These are phyloP conservation scores for Drosophila kurseongensis DNA, from an alignment of 1,140 invertebrate species.

Conservation along the genomic window DNA sequence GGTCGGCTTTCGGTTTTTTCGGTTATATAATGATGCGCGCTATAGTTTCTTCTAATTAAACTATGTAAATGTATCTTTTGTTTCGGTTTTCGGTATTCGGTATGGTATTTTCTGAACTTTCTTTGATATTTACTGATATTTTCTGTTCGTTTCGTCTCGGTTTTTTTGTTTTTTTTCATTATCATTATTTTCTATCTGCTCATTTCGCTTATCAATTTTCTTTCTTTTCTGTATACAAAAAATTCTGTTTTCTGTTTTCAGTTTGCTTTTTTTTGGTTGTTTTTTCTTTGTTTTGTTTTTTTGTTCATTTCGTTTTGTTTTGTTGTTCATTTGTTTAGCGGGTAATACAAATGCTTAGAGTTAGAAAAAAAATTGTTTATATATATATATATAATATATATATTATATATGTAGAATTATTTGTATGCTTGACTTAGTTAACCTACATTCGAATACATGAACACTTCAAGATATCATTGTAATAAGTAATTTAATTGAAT, in stretches of 20 bases:
- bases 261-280: conserved; percentile 38
- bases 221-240: conserved; percentile 35
- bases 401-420: conserved; percentile 59
- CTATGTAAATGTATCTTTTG: conserved; percentile 53
- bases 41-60: conserved; percentile 66
- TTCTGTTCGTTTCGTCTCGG: conserved; percentile 57
- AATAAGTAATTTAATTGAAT: conserved; percentile 78
- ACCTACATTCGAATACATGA: conserved; percentile 82
- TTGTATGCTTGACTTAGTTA: conserved; percentile 75
- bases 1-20: conserved; percentile 36
- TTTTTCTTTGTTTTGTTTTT: conserved; percentile 32
- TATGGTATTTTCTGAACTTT: conserved; percentile 63
- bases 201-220: conserved; percentile 31
- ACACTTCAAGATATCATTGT: conserved; percentile 81
- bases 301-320: conserved; percentile 31
- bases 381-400: conserved; percentile 61
- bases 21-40: conserved; percentile 70
- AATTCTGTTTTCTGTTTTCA: conserved; percentile 25
- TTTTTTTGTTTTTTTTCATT: conserved; percentile 34
- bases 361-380: conserved; percentile 67
- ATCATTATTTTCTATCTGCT: conserved; percentile 32
- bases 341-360: conserved; percentile 77
- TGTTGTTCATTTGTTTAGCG: conserved; percentile 60
- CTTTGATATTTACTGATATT: conserved; percentile 79
- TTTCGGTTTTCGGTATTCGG: conserved; percentile 59